Evolutionary conservation across 2,888 invertebrate genomes (phyloP).

Genomic region (Harpalus rufipes): DNA sequence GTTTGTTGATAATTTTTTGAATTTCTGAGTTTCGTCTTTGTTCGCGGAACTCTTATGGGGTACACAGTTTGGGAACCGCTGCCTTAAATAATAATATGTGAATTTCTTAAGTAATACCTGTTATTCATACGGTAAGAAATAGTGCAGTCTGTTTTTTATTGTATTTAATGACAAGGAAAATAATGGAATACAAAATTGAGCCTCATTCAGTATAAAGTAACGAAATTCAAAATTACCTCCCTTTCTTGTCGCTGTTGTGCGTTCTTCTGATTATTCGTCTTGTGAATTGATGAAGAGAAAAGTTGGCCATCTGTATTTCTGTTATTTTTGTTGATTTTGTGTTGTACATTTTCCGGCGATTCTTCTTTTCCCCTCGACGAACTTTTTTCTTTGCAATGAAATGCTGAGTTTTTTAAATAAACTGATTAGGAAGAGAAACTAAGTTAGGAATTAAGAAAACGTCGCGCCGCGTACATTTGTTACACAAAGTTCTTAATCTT

Average conservation of each 20-base stretch:
- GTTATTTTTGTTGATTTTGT: conserved; percentile 52
- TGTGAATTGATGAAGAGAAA: conserved; percentile 37
- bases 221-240: background rate
- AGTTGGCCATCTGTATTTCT: conserved; percentile 41
- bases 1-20: too few species aligned
- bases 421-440: conserved; percentile 74
- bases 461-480: conserved; percentile 61
- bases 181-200: too few species aligned
- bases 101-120: too few species aligned
- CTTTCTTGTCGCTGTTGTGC: conserved; percentile 23
- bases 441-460: conserved; percentile 74
- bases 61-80: too few species aligned
- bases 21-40: too few species aligned
- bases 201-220: too few species aligned
- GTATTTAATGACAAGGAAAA: too few species aligned
- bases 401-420: conserved; percentile 71
- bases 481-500: conserved; percentile 66
- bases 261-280: conserved; percentile 15
- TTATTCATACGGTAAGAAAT: too few species aligned
- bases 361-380: conserved; percentile 39
- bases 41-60: too few species aligned
- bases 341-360: conserved; percentile 44
- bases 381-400: conserved; percentile 51
- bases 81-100: too few species aligned
- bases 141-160: too few species aligned